Percentiles rank a stretch among this genome's conserved stretches.
Evolutionary conservation across 2,113 vertebrate genomes (phyloP).

Genomic region (Gambusia affinis): DNA sequence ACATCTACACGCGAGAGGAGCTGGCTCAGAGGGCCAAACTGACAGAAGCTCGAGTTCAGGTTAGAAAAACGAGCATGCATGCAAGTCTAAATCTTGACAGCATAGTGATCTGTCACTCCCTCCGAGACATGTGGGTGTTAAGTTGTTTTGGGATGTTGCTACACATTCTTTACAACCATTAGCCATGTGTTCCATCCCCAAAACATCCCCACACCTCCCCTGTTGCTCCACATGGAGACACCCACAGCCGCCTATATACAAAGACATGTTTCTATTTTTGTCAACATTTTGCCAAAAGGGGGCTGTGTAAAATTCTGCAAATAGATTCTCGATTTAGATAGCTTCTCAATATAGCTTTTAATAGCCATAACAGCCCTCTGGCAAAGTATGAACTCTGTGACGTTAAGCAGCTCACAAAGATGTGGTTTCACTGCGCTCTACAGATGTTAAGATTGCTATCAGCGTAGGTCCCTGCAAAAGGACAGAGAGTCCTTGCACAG

Average conservation of each 20-base stretch:
- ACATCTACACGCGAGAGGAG: constrained; percentile 98
- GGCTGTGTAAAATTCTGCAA: constrained; percentile 39
- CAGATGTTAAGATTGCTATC: constrained; percentile 73
- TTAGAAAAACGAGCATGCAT: constrained; percentile 55
- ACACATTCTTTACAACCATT: constrained; percentile 56
- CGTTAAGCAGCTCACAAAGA: constrained; percentile 58
- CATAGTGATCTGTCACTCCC: constrained; percentile 17
- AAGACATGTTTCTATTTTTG: constrained; percentile 49
- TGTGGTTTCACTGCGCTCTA: constrained; percentile 55
- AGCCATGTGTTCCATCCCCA: constrained; percentile 25
- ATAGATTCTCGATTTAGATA: constrained; percentile 56
- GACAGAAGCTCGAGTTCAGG: constrained; percentile 97
- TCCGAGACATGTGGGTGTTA: constrained; percentile 47
- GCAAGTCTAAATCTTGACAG: background rate
- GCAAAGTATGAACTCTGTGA: constrained; percentile 55
- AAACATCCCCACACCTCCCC: constrained; percentile 5
- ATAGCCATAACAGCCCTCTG: constrained; percentile 58
- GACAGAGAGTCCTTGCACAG: constrained; percentile 15
- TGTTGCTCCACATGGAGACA: constrained; percentile 21
- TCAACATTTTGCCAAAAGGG: constrained; percentile 32
- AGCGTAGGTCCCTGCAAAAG: constrained; percentile 48
- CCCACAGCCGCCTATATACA: constrained; percentile 44
- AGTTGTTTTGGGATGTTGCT: constrained; percentile 52
- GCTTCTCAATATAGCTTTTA: constrained; percentile 55
- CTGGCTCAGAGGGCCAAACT: constrained; percentile 97